phyloP scores from a whole-genome alignment of 1,140 invertebrate species.

The Choristoneura fumiferana region DNA sequence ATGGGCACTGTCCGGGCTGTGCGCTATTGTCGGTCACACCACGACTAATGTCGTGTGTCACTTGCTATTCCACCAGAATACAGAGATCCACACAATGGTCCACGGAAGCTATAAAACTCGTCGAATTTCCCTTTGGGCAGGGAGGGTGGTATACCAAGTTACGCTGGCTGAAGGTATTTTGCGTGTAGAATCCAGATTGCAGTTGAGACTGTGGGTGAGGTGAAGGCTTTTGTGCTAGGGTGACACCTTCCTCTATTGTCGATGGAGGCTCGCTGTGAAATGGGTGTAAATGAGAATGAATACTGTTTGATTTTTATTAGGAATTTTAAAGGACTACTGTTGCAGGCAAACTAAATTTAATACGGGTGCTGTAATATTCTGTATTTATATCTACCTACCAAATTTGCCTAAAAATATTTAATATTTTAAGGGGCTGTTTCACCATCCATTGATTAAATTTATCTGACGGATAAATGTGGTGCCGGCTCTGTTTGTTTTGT shows the following conservation, averaged over 20 bases:
- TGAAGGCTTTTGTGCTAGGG: conserved; percentile 29
- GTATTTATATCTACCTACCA: no score
- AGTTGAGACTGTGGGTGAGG: conserved; percentile 52
- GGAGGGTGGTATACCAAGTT: conserved; percentile 24
- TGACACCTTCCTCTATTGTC: conserved; percentile 40
- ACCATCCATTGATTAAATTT: no score
- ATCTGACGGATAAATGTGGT: no score
- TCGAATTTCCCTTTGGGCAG: not conserved
- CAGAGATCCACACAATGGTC: not conserved
- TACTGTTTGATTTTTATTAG: conserved; percentile 29
- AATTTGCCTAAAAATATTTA: no score
- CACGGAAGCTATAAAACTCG: not conserved
- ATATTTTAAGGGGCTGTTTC: no score
- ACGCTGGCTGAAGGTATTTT: conserved; percentile 30
- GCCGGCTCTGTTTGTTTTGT: no score
- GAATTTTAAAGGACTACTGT: conserved; percentile 21
- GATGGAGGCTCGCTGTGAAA: conserved; percentile 25
- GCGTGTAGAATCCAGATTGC: conserved; percentile 51
- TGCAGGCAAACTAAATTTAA: no score
- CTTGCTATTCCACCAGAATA: not conserved
- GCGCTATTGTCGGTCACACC: conserved; percentile 54
- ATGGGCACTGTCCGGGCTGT: conserved; percentile 51
- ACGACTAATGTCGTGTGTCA: conserved; percentile 60
- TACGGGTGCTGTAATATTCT: no score
- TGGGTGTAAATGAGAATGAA: conserved; percentile 37